Conservation (phyloP, 2,797 vertebrate species). For the Darevskia nairensis region DNA sequence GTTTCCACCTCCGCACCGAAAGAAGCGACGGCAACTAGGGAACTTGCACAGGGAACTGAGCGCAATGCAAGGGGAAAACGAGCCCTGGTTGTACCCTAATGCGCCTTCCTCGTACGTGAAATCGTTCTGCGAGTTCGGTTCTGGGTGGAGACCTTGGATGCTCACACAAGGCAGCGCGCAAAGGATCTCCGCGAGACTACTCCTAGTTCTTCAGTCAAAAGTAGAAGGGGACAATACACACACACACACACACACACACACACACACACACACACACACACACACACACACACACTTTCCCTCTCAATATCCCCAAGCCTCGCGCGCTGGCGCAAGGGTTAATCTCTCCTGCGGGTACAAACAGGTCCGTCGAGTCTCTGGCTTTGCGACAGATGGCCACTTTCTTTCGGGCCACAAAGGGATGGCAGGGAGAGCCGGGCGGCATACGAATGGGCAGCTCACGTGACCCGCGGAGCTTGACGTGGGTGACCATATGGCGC, state of each 20-base stretch:
- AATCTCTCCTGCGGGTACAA: constrained; percentile 85
- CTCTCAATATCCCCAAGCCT: neutral
- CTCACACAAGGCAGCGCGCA: too few species aligned
- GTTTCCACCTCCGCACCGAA: neutral
- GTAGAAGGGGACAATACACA: too few species aligned
- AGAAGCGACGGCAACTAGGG: neutral
- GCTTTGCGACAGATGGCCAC: constrained; percentile 90
- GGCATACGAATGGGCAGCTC: constrained; percentile 88
- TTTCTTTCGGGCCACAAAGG: constrained; percentile 85
- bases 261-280: neutral
- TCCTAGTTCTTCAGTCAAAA: too few species aligned
- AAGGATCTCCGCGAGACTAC: too few species aligned
- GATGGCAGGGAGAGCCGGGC: constrained; percentile 80
- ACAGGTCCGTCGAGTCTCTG: constrained; percentile 83
- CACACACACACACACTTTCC: neutral
- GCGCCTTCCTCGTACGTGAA: too few species aligned
- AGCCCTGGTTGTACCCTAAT: too few species aligned
- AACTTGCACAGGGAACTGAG: too few species aligned
- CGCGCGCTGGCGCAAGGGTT: constrained; percentile 74
- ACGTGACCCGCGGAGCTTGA: constrained; percentile 89
- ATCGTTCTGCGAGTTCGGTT: neutral
- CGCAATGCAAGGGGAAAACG: neutral
- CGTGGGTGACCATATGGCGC: constrained; percentile 92
- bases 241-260: too few species aligned
- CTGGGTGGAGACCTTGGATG: neutral